Evolutionary conservation across 2,888 invertebrate genomes (phyloP).

Genomic region (Nezara viridula): DNA sequence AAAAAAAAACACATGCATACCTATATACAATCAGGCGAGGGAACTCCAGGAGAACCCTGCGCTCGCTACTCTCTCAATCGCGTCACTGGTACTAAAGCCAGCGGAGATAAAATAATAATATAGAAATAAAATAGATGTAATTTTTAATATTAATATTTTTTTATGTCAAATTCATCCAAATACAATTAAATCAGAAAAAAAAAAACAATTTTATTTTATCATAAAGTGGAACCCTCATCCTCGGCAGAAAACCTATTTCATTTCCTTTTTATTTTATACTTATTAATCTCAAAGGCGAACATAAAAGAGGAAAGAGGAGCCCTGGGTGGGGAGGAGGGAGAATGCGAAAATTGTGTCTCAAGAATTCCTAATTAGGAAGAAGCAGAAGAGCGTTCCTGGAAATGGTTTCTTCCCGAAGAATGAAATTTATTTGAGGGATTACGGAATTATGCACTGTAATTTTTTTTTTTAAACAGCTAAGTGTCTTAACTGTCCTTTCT

Average conservation of each 20-base stretch:
- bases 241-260: neutral
- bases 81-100: too few species aligned
- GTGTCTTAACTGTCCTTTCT: neutral
- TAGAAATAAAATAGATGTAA: too few species aligned
- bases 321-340: too few species aligned
- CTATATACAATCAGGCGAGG: too few species aligned
- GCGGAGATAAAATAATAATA: too few species aligned
- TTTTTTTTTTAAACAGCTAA: constrained; percentile 17
- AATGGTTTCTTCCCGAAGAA: neutral
- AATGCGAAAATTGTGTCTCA: constrained; percentile 49
- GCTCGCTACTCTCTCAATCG: too few species aligned
- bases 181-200: neutral
- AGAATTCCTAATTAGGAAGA: constrained; percentile 55
- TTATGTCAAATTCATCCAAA: neutral
- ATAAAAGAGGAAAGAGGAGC: neutral
- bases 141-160: too few species aligned
- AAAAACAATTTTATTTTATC: neutral
- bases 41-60: too few species aligned
- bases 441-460: constrained; percentile 9
- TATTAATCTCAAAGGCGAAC: constrained; percentile 26
- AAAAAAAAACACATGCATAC: too few species aligned
- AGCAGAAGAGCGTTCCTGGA: neutral
- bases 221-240: neutral
- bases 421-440: constrained; percentile 51
- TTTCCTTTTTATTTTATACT: neutral